A percentile compares a stretch with the other conserved stretches of the same genome.
These are phyloP conservation scores for Julus scanicus DNA, from an alignment of 2,888 invertebrate genomes.

Conservation along the genomic window DNA sequence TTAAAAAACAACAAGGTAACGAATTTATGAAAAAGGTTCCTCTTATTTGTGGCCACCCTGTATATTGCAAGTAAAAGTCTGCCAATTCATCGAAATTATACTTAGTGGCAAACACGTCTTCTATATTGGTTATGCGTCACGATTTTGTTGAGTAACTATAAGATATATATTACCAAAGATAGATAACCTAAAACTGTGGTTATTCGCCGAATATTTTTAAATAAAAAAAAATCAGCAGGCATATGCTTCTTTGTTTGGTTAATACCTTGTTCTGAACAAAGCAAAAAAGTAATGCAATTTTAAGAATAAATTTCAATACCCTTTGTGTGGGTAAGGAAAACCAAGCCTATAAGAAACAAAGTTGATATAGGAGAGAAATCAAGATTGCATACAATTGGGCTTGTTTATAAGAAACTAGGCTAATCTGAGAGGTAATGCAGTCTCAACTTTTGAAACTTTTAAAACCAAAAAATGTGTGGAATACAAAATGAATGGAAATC, in stretches of 20 bases:
- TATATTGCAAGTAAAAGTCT: too few species aligned
- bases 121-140: too few species aligned
- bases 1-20: too few species aligned
- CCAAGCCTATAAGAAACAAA: not conserved
- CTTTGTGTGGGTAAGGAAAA: not conserved
- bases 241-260: not conserved
- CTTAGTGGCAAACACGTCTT: too few species aligned
- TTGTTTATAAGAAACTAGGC: conserved; percentile 12
- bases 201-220: not conserved
- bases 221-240: not conserved
- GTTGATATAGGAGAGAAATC: not conserved
- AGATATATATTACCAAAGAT: too few species aligned
- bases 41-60: too few species aligned
- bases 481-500: not conserved
- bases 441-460: not conserved
- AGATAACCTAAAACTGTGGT: too few species aligned
- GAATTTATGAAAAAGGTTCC: too few species aligned
- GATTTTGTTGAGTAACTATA: too few species aligned
- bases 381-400: conserved; percentile 33
- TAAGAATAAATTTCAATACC: not conserved
- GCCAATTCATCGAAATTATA: too few species aligned
- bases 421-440: conserved; percentile 33
- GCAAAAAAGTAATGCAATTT: not conserved
- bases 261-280: not conserved
- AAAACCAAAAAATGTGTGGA: not conserved